These are phyloP conservation scores for Callyntrura guangdongensis DNA, from an alignment of 2,888 invertebrate genomes.

Conservation along the genomic window DNA sequence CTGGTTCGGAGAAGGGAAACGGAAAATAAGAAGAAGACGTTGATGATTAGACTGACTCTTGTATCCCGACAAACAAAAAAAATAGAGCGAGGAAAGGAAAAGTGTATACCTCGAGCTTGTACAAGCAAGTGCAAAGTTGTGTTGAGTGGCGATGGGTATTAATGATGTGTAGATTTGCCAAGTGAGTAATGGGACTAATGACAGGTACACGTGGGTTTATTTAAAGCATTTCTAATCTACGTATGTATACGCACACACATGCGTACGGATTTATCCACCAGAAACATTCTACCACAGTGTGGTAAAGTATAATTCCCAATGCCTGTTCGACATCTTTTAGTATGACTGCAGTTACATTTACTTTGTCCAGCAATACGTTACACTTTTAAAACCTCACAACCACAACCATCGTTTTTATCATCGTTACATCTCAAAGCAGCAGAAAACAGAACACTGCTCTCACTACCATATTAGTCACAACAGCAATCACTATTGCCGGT, in stretches of 20 bases:
- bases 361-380: constrained; percentile 62
- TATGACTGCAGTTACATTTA: constrained; percentile 47
- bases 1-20: not conserved
- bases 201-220: constrained; percentile 69
- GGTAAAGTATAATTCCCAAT: not conserved
- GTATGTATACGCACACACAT: not conserved
- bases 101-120: constrained; percentile 4
- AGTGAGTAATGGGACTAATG: constrained; percentile 71
- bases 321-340: not conserved
- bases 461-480: constrained; percentile 11
- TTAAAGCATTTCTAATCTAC: constrained; percentile 2
- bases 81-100: constrained; percentile 10
- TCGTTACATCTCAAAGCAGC: not conserved
- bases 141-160: constrained; percentile 70
- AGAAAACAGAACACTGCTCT: not conserved
- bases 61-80: constrained; percentile 2
- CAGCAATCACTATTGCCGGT: constrained; percentile 20
- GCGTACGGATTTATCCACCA: not conserved
- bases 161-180: constrained; percentile 76
- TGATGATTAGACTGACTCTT: constrained; percentile 4
- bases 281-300: not conserved
- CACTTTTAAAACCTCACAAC: constrained; percentile 9
- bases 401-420: constrained; percentile 39
- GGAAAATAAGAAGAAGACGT: constrained; percentile 17
- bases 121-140: constrained; percentile 68